Conservation (phyloP, 2,113 vertebrate genomes). For the Chauna torquata region DNA sequence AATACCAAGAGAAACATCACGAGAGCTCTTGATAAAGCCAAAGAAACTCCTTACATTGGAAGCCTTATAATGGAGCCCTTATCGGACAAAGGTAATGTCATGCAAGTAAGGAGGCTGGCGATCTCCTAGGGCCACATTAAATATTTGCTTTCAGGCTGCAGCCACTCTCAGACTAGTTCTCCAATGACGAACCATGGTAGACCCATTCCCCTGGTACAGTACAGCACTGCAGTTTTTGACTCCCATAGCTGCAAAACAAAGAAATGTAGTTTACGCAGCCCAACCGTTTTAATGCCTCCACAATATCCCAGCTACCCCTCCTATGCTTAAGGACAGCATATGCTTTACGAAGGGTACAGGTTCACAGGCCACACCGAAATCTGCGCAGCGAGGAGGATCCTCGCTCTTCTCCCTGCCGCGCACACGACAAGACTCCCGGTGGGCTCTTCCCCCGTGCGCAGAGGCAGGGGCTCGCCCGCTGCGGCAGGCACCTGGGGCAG, state of each 20-base stretch:
- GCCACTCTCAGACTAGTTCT: neutral
- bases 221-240: neutral
- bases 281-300: neutral
- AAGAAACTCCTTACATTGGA: neutral
- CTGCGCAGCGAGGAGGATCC: no score
- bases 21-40: neutral
- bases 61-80: neutral
- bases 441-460: no score
- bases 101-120: neutral
- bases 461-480: no score
- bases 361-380: neutral
- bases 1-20: neutral
- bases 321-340: neutral
- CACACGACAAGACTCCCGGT: neutral
- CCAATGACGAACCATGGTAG: neutral
- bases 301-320: neutral
- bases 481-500: fast-evolving
- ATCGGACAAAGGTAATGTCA: neutral
- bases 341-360: neutral
- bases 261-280: neutral
- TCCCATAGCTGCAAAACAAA: neutral
- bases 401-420: no score
- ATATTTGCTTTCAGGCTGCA: neutral
- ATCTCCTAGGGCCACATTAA: neutral
- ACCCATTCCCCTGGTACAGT: neutral